Base-by-base conservation (phyloP, 2,797 vertebrate genomes). In the Okamejei kenojei region DNA sequence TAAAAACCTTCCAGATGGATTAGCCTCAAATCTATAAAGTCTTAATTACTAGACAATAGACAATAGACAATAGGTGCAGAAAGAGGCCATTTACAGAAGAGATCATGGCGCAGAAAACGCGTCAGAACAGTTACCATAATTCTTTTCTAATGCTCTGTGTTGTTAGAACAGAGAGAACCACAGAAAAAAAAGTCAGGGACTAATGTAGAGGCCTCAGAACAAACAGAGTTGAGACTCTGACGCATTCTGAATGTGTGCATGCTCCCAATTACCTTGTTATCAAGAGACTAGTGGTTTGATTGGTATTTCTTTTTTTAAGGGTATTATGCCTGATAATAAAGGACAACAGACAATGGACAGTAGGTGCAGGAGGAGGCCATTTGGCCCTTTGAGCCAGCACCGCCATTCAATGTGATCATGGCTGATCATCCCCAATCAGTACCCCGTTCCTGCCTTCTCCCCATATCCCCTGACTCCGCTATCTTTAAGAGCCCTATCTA, bases 181-280 rank as follows among this genome's bases (percentile, higher is more conserved):
- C 61, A 88, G 61, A 38, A 38, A 8, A 21, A 63, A 68, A 88
- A 61, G 84, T 65, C 61, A 88, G 38, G 61, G 35, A 9, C 29
- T 65, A 63, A 88, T 35, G 84, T 68, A 88, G 35, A n/a, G 84
- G 84, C 29, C 15, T 4, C 61, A 35, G 84, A 88, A 88, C 84
- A 68, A 88, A 88, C 84, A n/a, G n/a, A n/a, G n/a, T n/a, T n/a
- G n/a, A 88, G 32, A 45, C 13, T 35, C 65, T 88, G 84, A 88
- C 65, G 29, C n/a, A 88, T 32, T 88, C 29, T 21, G n/a, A 65
- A 65, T 68, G 5, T 21, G 21, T 35, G 61, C 19, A n/a, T 7
- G 29, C 13, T 86, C 61, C 61, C 29, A 65, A 65, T 88, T 35
- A 65, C 84, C 84, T 68, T 21, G 61, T 32, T 65, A 35, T 19